phyloP scores from a whole-genome alignment of 2,888 invertebrate genomes.

The Conomelus anceps region DNA sequence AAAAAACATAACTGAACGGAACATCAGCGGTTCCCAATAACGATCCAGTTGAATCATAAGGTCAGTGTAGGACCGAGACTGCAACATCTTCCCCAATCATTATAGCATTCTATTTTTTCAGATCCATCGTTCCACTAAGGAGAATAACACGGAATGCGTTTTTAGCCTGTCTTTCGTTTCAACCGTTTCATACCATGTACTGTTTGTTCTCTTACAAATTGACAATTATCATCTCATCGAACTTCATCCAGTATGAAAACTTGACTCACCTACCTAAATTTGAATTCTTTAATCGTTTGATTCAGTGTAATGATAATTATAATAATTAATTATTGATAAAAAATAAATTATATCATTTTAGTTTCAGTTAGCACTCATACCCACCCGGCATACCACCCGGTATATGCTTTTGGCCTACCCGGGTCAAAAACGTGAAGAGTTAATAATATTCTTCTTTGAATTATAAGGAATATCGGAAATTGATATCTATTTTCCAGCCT shows the following conservation, averaged over 20 bases:
- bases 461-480: too few relatives aligned
- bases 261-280: too few relatives aligned
- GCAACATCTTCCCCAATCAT: not conserved
- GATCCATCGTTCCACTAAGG: not conserved
- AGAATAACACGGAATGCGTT: not conserved
- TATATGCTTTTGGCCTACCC: too few relatives aligned
- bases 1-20: not conserved
- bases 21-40: not conserved
- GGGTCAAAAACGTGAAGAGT: too few relatives aligned
- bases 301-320: too few relatives aligned
- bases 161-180: not conserved
- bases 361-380: too few relatives aligned
- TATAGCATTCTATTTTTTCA: not conserved
- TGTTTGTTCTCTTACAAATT: not conserved
- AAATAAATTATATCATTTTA: too few relatives aligned
- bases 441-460: too few relatives aligned
- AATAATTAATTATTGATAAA: too few relatives aligned
- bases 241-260: not conserved
- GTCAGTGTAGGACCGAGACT: not conserved
- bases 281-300: too few relatives aligned
- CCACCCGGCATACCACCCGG: too few relatives aligned
- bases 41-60: not conserved
- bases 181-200: not conserved
- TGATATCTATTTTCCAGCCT: too few relatives aligned
- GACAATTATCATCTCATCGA: not conserved